Conservation (phyloP, 2,888 invertebrate genomes). For the Alviniconcha strummeri region DNA sequence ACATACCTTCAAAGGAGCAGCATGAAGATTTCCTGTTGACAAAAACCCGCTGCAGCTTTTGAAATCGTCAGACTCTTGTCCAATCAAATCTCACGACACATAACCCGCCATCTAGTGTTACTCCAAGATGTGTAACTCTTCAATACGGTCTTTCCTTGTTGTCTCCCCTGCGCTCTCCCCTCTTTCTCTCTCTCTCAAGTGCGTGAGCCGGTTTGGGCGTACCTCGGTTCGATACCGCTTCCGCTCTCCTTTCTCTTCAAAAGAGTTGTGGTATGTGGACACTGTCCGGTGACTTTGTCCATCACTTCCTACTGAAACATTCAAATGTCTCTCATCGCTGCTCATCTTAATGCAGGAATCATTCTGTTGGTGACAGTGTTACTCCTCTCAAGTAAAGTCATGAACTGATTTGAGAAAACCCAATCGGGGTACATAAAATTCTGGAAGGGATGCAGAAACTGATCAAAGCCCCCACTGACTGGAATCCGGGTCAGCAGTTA, state of each 20-base stretch:
- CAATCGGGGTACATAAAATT: too few relatives aligned
- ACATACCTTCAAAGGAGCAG: background rate
- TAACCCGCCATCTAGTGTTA: background rate
- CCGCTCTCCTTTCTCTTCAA: background rate
- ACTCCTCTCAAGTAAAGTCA: too few relatives aligned
- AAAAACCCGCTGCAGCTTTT: slow-evolving; percentile 31
- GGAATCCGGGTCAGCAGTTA: too few relatives aligned
- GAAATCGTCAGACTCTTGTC: slow-evolving; percentile 8
- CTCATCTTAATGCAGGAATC: too few relatives aligned
- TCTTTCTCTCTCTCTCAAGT: background rate
- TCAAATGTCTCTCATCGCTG: too few relatives aligned
- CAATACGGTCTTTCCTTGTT: background rate
- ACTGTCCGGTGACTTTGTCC: too few relatives aligned
- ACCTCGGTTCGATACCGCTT: background rate
- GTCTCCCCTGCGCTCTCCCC: background rate
- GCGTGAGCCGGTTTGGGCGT: background rate
- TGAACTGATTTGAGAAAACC: too few relatives aligned
- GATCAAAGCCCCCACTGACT: too few relatives aligned
- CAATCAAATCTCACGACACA: slow-evolving; percentile 1
- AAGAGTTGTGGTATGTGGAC: background rate
- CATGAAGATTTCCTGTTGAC: background rate
- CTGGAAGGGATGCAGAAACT: too few relatives aligned
- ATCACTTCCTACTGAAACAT: too few relatives aligned
- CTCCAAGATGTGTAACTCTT: background rate
- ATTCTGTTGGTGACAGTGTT: too few relatives aligned